These are phyloP conservation scores for Thinocorus orbignyianus DNA, from an alignment of 2,113 vertebrate species.

Conservation along the genomic window DNA sequence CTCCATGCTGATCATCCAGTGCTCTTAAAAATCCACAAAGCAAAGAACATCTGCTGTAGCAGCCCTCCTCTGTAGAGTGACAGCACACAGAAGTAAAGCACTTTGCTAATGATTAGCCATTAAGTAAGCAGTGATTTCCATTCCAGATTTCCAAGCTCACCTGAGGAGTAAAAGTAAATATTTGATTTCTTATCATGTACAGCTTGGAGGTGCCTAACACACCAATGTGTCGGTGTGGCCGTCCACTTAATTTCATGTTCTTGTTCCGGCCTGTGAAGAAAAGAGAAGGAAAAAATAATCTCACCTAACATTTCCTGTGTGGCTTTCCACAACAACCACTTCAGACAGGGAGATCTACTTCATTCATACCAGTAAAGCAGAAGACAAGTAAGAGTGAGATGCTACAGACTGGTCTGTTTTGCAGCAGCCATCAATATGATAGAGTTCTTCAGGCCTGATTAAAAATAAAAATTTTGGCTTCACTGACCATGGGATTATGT, in stretches of 20 bases:
- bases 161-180: conserved; percentile 94
- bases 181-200: conserved; percentile 91
- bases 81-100: background rate
- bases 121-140: background rate
- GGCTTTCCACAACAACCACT: background rate
- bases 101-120: background rate
- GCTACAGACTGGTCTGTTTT: background rate
- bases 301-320: background rate
- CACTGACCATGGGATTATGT: background rate
- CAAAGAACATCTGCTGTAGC: background rate
- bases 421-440: background rate
- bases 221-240: conserved; percentile 94
- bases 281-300: background rate
- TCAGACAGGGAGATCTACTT: background rate
- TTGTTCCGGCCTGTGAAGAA: conserved; percentile 84
- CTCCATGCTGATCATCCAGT: background rate
- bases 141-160: conserved; percentile 61
- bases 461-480: background rate
- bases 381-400: background rate
- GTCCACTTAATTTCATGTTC: conserved; percentile 89
- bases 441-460: background rate
- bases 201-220: conserved; percentile 98
- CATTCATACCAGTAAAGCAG: background rate
- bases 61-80: background rate
- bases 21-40: background rate